Base-by-base conservation (phyloP, 2,113 vertebrate genomes). In the Sialia sialis region DNA sequence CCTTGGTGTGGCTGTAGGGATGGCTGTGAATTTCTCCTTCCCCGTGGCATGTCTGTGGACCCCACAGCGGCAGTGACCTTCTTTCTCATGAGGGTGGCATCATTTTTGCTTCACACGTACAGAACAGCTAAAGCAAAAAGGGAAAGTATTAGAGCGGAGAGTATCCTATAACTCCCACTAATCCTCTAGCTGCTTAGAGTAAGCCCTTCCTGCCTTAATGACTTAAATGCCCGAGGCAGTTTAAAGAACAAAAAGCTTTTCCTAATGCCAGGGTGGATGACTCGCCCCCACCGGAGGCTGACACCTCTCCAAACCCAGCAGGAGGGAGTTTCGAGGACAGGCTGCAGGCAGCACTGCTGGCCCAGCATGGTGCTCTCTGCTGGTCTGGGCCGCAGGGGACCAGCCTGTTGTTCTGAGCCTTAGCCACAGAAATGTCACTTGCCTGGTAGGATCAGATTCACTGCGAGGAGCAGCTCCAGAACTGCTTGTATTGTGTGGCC, bases 141-240 rank as follows among this genome's bases (percentile, higher is more conserved):
- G 39, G 66, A 73, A 79, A 64, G 38, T 54, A 90, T 93, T 84
- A 91, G 34, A 80, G 19, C 2, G 0, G 48, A 51, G 58, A 81
- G 80, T 80, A 89, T 91, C 82, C 74, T 63, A 1, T 84, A 95
- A 77, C 79, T 83, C 86, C 66, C 60, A 46, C 80, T 96, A 95
- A 97, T 95, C 94, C 80, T 66, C 74, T 70, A 69, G 64, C 87
- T 77, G 74, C 87, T 97, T 95, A 94, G 78, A 84, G 27, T 92
- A 89, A 97, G 91, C 81, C 60, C 58, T 94, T 96, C 91, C 92
- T 87, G 87, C 80, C 93, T 96, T 95, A 95, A 95, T 89, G 88
- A 86, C 48, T 78, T 85, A 90, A 90, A 93, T 54, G 68, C 92
- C 80, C 26, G 23, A 89, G 94, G 82, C 36, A 84, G 72, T 84